Conservation (phyloP, 2,113 vertebrate genomes). For the Camarhynchus parvulus region DNA sequence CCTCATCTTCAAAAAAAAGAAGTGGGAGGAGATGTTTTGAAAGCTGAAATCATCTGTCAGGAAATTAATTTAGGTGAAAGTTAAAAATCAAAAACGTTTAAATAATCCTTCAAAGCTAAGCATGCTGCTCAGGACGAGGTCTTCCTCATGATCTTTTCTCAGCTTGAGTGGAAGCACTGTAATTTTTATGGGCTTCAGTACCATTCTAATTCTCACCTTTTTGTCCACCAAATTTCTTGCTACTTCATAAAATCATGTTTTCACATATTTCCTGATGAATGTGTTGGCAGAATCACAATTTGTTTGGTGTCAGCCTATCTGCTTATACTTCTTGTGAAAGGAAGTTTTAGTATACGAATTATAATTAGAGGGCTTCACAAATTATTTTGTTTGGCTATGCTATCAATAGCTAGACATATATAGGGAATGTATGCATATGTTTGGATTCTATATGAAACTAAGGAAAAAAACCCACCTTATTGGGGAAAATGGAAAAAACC, state of each 20-base stretch:
- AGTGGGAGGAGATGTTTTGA: not conserved
- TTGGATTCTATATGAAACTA: not conserved
- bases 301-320: not conserved
- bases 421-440: not conserved
- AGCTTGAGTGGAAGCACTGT: not conserved
- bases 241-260: rapidly evolving
- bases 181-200: not conserved
- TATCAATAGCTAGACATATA: not conserved
- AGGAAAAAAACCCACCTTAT: not conserved
- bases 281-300: not conserved
- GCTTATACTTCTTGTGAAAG: not conserved
- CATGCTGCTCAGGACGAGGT: not conserved
- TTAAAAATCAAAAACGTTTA: not conserved
- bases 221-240: not conserved
- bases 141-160: not conserved
- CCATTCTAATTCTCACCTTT: not conserved
- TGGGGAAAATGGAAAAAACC: not conserved
- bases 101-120: not conserved
- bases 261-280: not conserved
- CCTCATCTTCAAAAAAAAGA: not conserved
- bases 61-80: not conserved
- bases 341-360: not conserved
- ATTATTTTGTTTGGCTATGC: not conserved
- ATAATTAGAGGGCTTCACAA: not conserved
- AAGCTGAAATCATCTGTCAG: not conserved